These are phyloP conservation scores for Papilio aristodemus DNA, from an alignment of 1,140 invertebrate species.

Conservation along the genomic window DNA sequence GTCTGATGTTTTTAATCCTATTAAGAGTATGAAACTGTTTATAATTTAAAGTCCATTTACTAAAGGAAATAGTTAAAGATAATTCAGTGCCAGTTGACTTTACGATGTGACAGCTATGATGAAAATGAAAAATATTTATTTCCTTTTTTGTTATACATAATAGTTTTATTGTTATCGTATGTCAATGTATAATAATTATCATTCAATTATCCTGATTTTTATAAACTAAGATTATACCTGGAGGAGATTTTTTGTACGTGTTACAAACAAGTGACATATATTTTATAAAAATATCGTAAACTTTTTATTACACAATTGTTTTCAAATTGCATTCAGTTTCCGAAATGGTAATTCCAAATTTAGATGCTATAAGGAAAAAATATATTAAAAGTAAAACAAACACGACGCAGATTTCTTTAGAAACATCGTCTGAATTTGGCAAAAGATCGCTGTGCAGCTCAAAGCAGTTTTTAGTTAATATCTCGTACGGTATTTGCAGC, in stretches of 20 bases:
- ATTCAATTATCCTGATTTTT: background rate
- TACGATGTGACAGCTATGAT: too few species aligned
- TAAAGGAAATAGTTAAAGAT: conserved; percentile 28
- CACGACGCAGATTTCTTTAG: conserved; percentile 29
- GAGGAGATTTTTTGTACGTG: background rate
- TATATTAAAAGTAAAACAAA: background rate
- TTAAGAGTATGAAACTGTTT: conserved; percentile 47
- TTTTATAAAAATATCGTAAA: background rate
- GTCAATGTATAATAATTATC: background rate
- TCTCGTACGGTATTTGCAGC: conserved; percentile 73
- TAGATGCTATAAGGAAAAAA: background rate
- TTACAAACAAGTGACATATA: background rate
- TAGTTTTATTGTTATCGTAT: too few species aligned
- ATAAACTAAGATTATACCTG: background rate
- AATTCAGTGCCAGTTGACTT: background rate
- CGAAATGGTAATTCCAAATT: background rate
- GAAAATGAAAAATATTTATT: too few species aligned
- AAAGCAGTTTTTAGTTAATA: conserved; percentile 64
- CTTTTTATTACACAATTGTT: background rate
- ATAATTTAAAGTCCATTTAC: conserved; percentile 37
- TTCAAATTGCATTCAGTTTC: background rate
- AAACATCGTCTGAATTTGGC: conserved; percentile 47
- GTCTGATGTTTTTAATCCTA: conserved; percentile 50
- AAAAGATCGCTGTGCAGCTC: conserved; percentile 47
- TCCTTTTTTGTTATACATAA: too few species aligned